Conservation (phyloP, 2,797 vertebrate genomes). For the Gambusia yucatana region DNA sequence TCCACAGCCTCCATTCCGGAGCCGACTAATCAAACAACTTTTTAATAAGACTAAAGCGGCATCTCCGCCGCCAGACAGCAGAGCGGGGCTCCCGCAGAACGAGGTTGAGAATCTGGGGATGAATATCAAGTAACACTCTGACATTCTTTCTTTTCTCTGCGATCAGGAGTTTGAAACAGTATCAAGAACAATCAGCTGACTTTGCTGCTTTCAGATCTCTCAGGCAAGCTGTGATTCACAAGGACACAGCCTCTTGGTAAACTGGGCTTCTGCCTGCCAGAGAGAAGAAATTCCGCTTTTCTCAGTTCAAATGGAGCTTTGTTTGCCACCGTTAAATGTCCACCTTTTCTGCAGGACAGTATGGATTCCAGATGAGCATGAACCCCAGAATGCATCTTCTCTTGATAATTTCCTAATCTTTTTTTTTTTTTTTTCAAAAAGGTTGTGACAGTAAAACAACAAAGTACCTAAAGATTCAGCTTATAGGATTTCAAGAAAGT, state of each 20-base stretch:
- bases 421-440: background rate
- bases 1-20: constrained; percentile 83
- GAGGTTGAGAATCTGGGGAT: constrained; percentile 72
- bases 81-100: constrained; percentile 70
- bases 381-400: background rate
- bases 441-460: background rate
- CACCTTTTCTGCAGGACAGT: constrained; percentile 8
- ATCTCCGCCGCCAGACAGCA: constrained; percentile 78
- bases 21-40: constrained; percentile 88
- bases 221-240: constrained; percentile 48
- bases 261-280: constrained; percentile 35
- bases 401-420: background rate
- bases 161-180: constrained; percentile 65
- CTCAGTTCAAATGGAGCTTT: constrained; percentile 43
- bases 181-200: constrained; percentile 62
- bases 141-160: constrained; percentile 63
- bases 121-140: constrained; percentile 82
- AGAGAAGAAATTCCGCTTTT: constrained; percentile 33
- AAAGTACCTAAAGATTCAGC: background rate
- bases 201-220: constrained; percentile 62
- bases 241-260: constrained; percentile 37
- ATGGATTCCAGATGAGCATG: background rate
- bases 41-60: constrained; percentile 87
- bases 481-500: background rate
- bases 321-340: constrained; percentile 26